These are phyloP conservation scores for Gobionotothen gibberifrons DNA, from an alignment of 2,797 vertebrate genomes.

Conservation along the genomic window DNA sequence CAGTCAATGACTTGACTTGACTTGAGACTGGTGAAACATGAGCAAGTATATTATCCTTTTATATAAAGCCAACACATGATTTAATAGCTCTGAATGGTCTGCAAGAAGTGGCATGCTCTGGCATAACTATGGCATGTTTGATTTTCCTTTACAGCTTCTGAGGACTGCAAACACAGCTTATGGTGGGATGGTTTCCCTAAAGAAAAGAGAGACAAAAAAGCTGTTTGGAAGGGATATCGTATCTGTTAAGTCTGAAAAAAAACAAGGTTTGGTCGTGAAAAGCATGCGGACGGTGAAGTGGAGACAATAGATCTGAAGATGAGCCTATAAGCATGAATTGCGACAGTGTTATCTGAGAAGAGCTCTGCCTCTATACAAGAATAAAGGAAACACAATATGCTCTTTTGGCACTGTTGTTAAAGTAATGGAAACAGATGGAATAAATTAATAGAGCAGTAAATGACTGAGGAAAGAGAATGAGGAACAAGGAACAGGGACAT, in stretches of 20 bases:
- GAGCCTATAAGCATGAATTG: neutral
- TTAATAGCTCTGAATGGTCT: slow-evolving; percentile 6
- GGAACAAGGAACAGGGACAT: neutral
- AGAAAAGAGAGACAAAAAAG: neutral
- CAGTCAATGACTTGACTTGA: slow-evolving; percentile 11
- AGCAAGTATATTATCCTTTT: slow-evolving; percentile 3
- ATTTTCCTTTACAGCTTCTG: neutral
- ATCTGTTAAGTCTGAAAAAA: neutral
- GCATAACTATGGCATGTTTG: neutral
- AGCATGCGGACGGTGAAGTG: neutral
- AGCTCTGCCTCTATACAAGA: neutral
- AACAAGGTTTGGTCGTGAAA: neutral
- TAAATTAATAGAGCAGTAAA: neutral
- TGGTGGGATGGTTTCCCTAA: neutral
- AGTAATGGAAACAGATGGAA: neutral
- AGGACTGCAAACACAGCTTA: neutral
- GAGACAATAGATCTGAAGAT: slow-evolving; percentile 19
- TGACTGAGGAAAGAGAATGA: neutral
- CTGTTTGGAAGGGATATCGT: neutral
- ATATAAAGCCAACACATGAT: slow-evolving; percentile 14
- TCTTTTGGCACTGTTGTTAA: neutral
- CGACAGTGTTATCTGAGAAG: slow-evolving; percentile 38
- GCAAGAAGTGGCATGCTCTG: slow-evolving; percentile 33
- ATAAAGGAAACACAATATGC: slow-evolving; percentile 36
- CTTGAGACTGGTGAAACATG: neutral